Percentiles rank a stretch among this genome's conserved stretches.
Conservation (phyloP, 2,113 vertebrate species). For the Aix galericulata region DNA sequence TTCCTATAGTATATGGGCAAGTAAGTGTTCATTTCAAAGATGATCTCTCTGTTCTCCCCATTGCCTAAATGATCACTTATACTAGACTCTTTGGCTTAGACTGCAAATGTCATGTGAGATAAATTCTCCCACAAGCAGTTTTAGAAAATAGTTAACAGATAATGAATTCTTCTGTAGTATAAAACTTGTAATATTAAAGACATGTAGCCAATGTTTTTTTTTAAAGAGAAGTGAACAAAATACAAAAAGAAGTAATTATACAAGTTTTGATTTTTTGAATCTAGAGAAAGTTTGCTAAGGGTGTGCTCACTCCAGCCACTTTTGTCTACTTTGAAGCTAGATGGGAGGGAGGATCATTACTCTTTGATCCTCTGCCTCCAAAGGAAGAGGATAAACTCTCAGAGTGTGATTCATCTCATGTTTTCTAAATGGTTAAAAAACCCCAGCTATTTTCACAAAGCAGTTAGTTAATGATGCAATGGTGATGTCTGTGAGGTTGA, state of each 20-base stretch:
- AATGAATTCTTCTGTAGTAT: neutral
- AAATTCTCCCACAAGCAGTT: neutral
- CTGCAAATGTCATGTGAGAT: neutral
- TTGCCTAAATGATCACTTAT: neutral
- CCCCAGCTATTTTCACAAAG: neutral
- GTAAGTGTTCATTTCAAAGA: neutral
- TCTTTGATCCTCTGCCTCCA: neutral
- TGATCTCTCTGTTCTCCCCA: neutral
- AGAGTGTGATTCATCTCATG: neutral
- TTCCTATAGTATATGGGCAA: neutral
- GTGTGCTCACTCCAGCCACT: neutral
- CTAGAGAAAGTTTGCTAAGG: neutral
- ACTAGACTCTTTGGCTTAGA: neutral
- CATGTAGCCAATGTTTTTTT: accelerated
- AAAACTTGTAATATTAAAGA: neutral
- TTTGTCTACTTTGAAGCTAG: neutral
- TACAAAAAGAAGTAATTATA: neutral
- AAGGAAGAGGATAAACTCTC: neutral
- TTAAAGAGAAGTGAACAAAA: neutral
- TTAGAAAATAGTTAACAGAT: neutral
- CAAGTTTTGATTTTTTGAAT: neutral
- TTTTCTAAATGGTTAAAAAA: neutral
- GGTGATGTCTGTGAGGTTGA: neutral
- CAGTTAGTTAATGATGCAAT: neutral
- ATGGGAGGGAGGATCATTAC: neutral